Conservation (phyloP, 2,797 vertebrate species). For the Thripadectes ignobilis region DNA sequence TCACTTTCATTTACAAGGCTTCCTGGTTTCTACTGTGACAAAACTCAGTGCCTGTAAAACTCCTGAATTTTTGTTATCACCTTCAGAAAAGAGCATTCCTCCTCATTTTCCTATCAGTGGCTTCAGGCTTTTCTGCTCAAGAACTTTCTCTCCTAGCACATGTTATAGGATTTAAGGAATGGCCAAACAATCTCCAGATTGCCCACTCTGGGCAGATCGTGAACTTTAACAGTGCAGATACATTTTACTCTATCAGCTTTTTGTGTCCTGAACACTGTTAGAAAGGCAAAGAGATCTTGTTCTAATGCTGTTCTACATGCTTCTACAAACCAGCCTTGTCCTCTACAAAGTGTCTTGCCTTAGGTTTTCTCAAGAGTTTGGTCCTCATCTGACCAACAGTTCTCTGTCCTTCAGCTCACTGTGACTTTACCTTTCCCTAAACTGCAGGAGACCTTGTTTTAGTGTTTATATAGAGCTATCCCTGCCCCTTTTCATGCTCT, state of each 20-base stretch:
- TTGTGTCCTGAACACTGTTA: background rate
- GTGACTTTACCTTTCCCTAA: background rate
- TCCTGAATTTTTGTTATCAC: background rate
- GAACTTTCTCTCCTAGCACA: background rate
- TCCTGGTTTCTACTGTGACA: constrained; percentile 13
- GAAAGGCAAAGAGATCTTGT: background rate
- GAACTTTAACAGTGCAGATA: background rate
- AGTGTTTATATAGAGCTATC: background rate
- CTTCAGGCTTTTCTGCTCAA: background rate
- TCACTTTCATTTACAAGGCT: constrained; percentile 1
- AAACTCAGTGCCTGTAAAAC: background rate
- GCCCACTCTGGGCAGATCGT: background rate
- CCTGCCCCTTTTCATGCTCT: background rate
- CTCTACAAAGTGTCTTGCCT: background rate
- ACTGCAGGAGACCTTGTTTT: background rate
- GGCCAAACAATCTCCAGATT: background rate
- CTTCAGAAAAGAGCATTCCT: background rate
- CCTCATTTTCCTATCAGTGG: background rate
- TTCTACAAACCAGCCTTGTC: background rate
- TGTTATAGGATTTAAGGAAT: background rate
- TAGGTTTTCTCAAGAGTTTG: background rate
- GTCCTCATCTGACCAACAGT: background rate
- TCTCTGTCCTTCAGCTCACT: background rate
- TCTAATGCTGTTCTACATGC: background rate
- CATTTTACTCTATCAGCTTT: background rate